These are phyloP conservation scores for Trididemnum nubilum DNA, from an alignment of 23 tunicate genomes.

Conservation along the genomic window DNA sequence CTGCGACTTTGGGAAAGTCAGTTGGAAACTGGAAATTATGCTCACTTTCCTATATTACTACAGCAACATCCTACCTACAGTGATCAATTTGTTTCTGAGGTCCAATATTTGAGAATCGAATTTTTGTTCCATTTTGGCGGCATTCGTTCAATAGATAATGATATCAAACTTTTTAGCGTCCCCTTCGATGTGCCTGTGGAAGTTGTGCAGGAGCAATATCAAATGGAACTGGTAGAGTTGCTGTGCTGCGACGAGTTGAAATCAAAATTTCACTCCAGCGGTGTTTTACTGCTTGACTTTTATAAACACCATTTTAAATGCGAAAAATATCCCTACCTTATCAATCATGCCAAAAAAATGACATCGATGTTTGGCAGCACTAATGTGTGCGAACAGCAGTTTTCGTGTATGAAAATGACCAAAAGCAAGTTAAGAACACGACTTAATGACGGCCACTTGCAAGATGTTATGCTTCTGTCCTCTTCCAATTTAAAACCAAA, in stretches of 20 bases:
- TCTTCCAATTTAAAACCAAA: constrained; percentile 29
- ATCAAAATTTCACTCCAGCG: constrained; percentile 34
- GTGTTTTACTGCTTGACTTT: constrained; percentile 37
- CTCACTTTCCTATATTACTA: constrained; percentile 59
- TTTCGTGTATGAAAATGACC: constrained; percentile 58
- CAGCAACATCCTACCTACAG: constrained; percentile 44
- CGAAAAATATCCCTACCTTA: constrained; percentile 20
- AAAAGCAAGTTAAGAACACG: constrained; percentile 55
- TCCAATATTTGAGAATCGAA: constrained; percentile 51
- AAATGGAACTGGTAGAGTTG: constrained; percentile 64
- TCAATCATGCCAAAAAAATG: constrained; percentile 43
- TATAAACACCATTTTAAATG: constrained; percentile 17
- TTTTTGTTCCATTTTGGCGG: constrained; percentile 52
- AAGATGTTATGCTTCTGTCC: constrained; percentile 37
- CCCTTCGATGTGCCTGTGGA: constrained; percentile 64
- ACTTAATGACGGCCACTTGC: constrained; percentile 29
- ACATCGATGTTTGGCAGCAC: constrained; percentile 67
- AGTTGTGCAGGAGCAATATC: constrained; percentile 45
- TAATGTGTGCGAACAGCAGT: constrained; percentile 48
- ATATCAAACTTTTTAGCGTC: constrained; percentile 59
- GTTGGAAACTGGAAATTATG: constrained; percentile 49
- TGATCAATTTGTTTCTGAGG: constrained; percentile 51
- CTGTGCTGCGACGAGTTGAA: constrained; percentile 55
- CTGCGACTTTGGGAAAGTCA: constrained; percentile 79
- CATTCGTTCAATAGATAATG: constrained; percentile 65